Evolutionary conservation across 1,140 invertebrate genomes (phyloP), one percentile per base, ranked within the genome.

Genomic region (Schmidtea mediterranea): DNA sequence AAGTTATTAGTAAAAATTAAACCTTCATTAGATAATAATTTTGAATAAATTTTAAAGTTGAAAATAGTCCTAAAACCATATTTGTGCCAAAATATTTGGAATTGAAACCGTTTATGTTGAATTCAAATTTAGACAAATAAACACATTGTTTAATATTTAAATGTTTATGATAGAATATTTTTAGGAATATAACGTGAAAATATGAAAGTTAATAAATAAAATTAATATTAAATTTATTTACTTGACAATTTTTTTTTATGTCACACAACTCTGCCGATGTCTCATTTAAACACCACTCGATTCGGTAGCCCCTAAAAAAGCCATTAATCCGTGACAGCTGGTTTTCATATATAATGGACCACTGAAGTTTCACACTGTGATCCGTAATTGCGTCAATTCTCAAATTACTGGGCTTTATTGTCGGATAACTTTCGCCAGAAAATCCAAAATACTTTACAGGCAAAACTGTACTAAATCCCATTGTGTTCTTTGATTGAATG

Each of bases 381-480:
- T 32, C 26, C 10, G 26, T 32, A 10, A 32, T 32, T 32, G 26
- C 26, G 18, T 22, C 21, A 13, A 45, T n/a, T 8, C 5, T 24
- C n/a, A 21, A 21, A 22, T 13, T 21, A 22, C 15, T n/a, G 2
- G 46, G 46, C 6, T 13, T 18, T 48, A 48, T 40, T 13, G 46
- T 48, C 23, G 46, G 46, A 21, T 16, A 36, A 6, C 86, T 82
- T 69, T 97, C 87, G 43, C 90, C 90, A 0, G 89, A 95, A 66
- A 76, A 90, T 10, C 90, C 90, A 49, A 75, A 72, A 1, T 82
- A 71, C 18, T 75, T 69, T 0, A 82, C 76, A 1, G 59, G 47
- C 0, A 76, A 72, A 3, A 79, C 75, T 60, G 79, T 78, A 1
- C 82, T 79, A 59, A 82, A 79, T 19, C 90, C 90, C 49, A 73